Evolutionary conservation across 1,140 invertebrate genomes (phyloP).

Genomic region (Leucophenga varia): DNA sequence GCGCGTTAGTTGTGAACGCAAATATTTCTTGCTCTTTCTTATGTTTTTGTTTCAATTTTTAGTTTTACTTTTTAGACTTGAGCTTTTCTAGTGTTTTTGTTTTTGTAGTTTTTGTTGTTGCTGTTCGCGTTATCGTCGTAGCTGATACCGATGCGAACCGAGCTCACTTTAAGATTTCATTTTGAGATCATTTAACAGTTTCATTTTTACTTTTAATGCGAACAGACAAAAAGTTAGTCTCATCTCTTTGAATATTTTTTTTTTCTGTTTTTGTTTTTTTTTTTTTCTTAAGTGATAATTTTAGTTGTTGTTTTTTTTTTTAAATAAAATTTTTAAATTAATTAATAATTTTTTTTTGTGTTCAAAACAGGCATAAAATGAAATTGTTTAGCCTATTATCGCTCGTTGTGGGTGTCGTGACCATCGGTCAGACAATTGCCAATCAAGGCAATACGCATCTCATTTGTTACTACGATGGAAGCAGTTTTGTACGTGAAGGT

Average conservation of each 20-base stretch:
- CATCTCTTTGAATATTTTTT: background rate
- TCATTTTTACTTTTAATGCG: constrained; percentile 43
- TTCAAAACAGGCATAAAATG: constrained; percentile 28
- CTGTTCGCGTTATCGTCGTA: constrained; percentile 5
- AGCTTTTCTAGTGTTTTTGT: constrained; percentile 18
- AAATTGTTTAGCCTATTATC: constrained; percentile 43
- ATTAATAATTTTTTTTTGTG: constrained; percentile 1
- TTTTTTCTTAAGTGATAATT: too few relatives aligned
- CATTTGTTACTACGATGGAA: constrained; percentile 71
- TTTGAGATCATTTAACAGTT: constrained; percentile 29
- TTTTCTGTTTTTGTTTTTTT: constrained; percentile 12
- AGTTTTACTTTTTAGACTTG: too few relatives aligned
- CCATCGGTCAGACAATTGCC: constrained; percentile 31
- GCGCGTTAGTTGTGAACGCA: too few relatives aligned
- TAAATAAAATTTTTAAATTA: background rate
- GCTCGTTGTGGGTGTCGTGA: constrained; percentile 47
- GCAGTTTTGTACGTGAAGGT: constrained; percentile 67
- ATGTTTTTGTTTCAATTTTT: too few relatives aligned
- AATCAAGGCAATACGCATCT: constrained; percentile 58
- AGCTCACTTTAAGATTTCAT: constrained; percentile 42
- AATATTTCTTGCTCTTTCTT: too few relatives aligned
- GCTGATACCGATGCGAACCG: constrained; percentile 11
- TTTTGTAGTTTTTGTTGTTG: constrained; percentile 5
- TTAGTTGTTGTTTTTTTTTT: background rate
- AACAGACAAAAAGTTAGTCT: constrained; percentile 36